These are phyloP conservation scores for Idaea straminata DNA, from an alignment of 2,888 invertebrate species.

Conservation along the genomic window DNA sequence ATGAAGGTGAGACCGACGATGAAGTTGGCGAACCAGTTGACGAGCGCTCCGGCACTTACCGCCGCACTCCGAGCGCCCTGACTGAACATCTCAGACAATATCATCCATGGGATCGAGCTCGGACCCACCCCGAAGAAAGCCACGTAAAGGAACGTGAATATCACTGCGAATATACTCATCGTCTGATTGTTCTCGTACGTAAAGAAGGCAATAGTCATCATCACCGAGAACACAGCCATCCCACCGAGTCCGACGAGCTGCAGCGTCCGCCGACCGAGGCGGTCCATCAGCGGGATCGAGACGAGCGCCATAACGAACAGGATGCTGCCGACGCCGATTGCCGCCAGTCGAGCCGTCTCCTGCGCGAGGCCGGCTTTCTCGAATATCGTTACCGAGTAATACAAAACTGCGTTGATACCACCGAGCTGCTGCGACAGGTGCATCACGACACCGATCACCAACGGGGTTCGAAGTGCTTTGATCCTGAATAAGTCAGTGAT, in stretches of 20 bases:
- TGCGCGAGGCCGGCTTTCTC: conserved; percentile 80
- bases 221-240: conserved; percentile 85
- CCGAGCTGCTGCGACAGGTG: conserved; percentile 75
- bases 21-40: conserved; percentile 78
- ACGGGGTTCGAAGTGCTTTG: conserved; percentile 57
- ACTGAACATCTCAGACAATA: conserved; percentile 72
- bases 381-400: conserved; percentile 85
- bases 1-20: conserved; percentile 73
- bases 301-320: conserved; percentile 88
- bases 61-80: conserved; percentile 74
- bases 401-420: conserved; percentile 82
- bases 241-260: conserved; percentile 86
- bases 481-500: conserved; percentile 61
- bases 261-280: conserved; percentile 84
- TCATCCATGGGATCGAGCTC: conserved; percentile 78
- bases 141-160: conserved; percentile 74
- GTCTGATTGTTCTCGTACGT: conserved; percentile 62
- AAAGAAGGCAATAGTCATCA: conserved; percentile 82
- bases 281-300: conserved; percentile 87
- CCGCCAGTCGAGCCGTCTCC: conserved; percentile 82
- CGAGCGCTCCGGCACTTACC: conserved; percentile 71
- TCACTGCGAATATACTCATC: conserved; percentile 72
- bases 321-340: conserved; percentile 86
- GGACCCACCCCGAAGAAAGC: conserved; percentile 75
- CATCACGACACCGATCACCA: conserved; percentile 74